These are phyloP conservation scores for Synanthedon formicaeformis DNA, from an alignment of 2,888 invertebrate species.

Conservation along the genomic window DNA sequence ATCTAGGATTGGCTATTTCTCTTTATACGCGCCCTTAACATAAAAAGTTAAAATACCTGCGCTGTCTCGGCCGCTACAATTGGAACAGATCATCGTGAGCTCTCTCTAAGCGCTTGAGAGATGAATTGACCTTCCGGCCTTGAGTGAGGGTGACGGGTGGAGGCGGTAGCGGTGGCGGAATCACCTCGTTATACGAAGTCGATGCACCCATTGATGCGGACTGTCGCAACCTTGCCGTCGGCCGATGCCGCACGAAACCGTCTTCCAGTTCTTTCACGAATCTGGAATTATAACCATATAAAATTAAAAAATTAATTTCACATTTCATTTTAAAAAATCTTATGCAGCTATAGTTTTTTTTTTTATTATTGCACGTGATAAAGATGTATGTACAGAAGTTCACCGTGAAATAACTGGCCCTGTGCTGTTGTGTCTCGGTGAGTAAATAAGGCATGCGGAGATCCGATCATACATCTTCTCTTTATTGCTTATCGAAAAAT, in stretches of 20 bases:
- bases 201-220: slow-evolving; percentile 66
- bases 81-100: slow-evolving; percentile 92
- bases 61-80: slow-evolving; percentile 80
- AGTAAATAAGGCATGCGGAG: too few species aligned
- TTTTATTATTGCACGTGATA: too few species aligned
- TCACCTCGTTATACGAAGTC: slow-evolving; percentile 56
- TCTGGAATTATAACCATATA: slow-evolving; percentile 39
- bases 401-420: too few species aligned
- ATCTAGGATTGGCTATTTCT: too few species aligned
- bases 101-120: slow-evolving; percentile 83
- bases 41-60: slow-evolving; percentile 55
- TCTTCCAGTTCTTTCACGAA: slow-evolving; percentile 69
- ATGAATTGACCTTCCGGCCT: slow-evolving; percentile 82
- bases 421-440: too few species aligned
- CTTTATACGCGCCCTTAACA: too few species aligned
- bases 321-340: too few species aligned
- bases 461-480: too few species aligned
- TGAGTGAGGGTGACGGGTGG: slow-evolving; percentile 82
- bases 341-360: too few species aligned
- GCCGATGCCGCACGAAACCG: slow-evolving; percentile 64
- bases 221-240: slow-evolving; percentile 68
- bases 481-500: too few species aligned
- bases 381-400: too few species aligned
- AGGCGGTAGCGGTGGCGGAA: slow-evolving; percentile 64
- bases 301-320: slow-evolving; percentile 4